Base-by-base conservation (phyloP, 2,797 vertebrate genomes). In the Phalloptychus januarius region DNA sequence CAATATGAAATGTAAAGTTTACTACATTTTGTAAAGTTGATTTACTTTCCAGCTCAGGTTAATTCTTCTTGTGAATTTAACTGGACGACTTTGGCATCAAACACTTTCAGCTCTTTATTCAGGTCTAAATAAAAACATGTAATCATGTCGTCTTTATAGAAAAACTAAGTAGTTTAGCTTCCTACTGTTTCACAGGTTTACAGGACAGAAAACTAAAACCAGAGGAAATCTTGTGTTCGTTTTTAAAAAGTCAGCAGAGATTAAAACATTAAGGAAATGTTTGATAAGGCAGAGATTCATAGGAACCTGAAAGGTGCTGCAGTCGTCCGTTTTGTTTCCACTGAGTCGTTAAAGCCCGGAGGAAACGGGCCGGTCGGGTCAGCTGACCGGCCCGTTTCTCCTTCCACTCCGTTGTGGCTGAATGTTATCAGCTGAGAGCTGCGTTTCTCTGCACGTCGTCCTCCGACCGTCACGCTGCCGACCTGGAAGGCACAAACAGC, bases 341-440 rank as follows among this genome's bases (percentile, higher is more conserved):
- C 33, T 67, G 36, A 25, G 36, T 25, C 20, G 2, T 38, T 5
- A 40, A 28, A 72, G 38, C 38, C 76, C 54, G 31, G 67, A n/a
- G 70, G 54, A 2, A 33, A 0, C 23, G 20, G 10, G 38, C 36
- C 52, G 78, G 25, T 48, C 46, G 20, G 45, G 10, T 63, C 18
- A 42, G 18, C 74, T 74, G n/a, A n/a, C n/a, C n/a, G n/a, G 25
- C 52, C 23, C 46, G 69, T 65, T 42, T 80, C 79, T 86, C 7
- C 2, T 80, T 84, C 81, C 72, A 50, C 79, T 58, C 74, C 78
- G 58, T 31, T 2, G 11, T 75, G 7, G 13, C 81, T 89, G 85
- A 91, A 90, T 88, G 84, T 86, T 94, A 92, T 93, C 90, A 88
- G 84, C 87, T 89, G 90, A 44, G n/a, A n/a, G n/a, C n/a, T n/a